A percentile compares a stretch with the other conserved stretches of the same genome.
These are phyloP conservation scores for Cladopsammia gracilis DNA, from an alignment of 64 coral and sea anemone genomes.

Conservation along the genomic window DNA sequence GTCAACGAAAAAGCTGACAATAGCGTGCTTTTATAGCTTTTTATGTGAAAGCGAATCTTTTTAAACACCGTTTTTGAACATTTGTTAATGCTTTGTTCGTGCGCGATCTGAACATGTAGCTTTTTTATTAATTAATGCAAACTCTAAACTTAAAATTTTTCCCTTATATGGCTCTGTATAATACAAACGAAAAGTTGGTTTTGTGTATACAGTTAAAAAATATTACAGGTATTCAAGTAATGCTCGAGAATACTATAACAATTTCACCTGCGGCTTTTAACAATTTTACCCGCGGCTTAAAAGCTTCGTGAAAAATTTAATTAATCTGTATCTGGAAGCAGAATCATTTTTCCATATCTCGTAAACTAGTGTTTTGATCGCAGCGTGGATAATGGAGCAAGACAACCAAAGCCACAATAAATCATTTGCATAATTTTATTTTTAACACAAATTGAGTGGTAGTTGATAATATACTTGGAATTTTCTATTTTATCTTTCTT, in stretches of 20 bases:
- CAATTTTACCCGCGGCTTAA: no score
- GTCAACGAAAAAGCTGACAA: no score
- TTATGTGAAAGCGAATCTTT: not conserved
- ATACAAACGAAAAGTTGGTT: not conserved
- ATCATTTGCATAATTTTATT: slow-evolving; percentile 23
- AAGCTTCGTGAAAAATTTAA: no score
- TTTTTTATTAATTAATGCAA: not conserved
- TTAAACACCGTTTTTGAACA: not conserved
- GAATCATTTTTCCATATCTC: not conserved
- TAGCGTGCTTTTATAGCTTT: no score
- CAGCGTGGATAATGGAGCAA: not conserved
- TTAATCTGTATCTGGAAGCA: no score
- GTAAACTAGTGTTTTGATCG: not conserved
- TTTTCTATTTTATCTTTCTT: not conserved
- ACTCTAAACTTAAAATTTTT: no score
- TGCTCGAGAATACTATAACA: no score
- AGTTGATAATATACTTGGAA: not conserved
- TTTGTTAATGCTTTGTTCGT: not conserved
- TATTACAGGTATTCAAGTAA: no score
- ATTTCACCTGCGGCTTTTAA: no score
- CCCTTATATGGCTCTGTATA: slow-evolving; percentile 21
- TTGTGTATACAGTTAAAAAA: not conserved
- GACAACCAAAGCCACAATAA: not conserved
- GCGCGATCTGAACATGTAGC: not conserved
- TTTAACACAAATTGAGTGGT: not conserved